Conservation (phyloP, 2,888 invertebrate genomes). For the Xanthia togata region DNA sequence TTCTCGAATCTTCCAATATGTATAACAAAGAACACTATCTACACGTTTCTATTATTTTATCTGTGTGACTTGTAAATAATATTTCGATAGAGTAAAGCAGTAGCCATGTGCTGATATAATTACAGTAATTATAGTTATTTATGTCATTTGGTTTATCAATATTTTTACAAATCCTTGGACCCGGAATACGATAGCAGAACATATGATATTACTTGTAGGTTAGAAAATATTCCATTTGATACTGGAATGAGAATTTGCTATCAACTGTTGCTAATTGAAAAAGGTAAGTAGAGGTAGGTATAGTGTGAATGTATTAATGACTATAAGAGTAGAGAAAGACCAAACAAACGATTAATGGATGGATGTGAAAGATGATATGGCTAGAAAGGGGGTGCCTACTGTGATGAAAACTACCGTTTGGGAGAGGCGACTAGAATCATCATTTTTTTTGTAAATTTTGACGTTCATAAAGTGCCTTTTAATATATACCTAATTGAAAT, state of each 20-base stretch:
- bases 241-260: not conserved
- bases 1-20: not conserved
- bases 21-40: constrained; percentile 4
- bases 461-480: too few relatives aligned
- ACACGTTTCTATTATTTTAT: constrained; percentile 36
- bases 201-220: constrained; percentile 12
- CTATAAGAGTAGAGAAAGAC: not conserved
- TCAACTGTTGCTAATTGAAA: not conserved
- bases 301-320: not conserved
- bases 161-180: constrained; percentile 53
- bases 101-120: constrained; percentile 20
- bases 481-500: too few relatives aligned
- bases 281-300: not conserved
- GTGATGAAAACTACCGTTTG: too few relatives aligned
- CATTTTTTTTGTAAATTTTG: too few relatives aligned
- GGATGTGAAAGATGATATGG: not conserved
- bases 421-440: too few relatives aligned
- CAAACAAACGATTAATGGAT: not conserved
- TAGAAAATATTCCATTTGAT: constrained; percentile 44
- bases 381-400: not conserved
- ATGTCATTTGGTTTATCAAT: constrained; percentile 41
- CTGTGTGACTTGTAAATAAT: constrained; percentile 31
- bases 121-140: constrained; percentile 23
- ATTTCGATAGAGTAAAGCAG: constrained; percentile 9
- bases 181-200: constrained; percentile 42